A percentile compares a stretch with the other conserved stretches of the same genome.
These are phyloP conservation scores for Lepilemur ruficaudatus DNA, from an alignment of 2,797 vertebrate genomes.

Conservation along the genomic window DNA sequence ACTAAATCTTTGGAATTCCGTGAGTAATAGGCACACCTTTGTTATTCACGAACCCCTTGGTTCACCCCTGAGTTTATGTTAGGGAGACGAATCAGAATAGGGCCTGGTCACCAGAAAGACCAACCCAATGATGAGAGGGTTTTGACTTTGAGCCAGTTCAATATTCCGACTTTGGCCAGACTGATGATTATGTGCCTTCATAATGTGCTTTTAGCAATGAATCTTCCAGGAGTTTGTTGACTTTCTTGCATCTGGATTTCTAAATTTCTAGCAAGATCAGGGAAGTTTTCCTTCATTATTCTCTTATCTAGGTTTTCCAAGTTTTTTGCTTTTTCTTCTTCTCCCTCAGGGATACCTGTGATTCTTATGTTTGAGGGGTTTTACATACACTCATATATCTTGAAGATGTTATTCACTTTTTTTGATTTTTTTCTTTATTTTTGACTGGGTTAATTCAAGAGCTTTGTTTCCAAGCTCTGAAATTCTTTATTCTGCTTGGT, in stretches of 20 bases:
- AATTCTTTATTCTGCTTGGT: too few species aligned
- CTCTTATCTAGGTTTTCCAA: not conserved
- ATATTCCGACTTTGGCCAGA: not conserved
- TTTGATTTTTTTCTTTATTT: not conserved
- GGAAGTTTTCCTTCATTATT: not conserved
- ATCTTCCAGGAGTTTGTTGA: not conserved
- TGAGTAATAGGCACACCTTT: not conserved
- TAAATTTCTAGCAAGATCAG: not conserved
- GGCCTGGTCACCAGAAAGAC: not conserved
- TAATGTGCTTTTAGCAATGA: not conserved
- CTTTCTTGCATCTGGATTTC: not conserved
- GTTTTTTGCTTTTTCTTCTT: not conserved
- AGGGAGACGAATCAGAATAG: not conserved
- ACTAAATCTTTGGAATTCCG: not conserved
- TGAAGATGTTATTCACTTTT: not conserved
- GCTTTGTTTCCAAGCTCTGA: not conserved
- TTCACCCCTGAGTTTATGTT: not conserved
- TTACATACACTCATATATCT: not conserved
- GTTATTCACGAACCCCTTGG: not conserved
- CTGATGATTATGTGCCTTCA: not conserved
- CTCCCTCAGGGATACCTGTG: not conserved
- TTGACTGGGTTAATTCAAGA: not conserved
- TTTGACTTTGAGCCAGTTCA: not conserved
- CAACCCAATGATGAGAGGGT: not conserved
- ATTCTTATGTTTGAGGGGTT: not conserved